A percentile compares a stretch with the other conserved stretches of the same genome.
phyloP scores from a whole-genome alignment of 2,113 vertebrate genomes.

The Lagenorhynchus albirostris region DNA sequence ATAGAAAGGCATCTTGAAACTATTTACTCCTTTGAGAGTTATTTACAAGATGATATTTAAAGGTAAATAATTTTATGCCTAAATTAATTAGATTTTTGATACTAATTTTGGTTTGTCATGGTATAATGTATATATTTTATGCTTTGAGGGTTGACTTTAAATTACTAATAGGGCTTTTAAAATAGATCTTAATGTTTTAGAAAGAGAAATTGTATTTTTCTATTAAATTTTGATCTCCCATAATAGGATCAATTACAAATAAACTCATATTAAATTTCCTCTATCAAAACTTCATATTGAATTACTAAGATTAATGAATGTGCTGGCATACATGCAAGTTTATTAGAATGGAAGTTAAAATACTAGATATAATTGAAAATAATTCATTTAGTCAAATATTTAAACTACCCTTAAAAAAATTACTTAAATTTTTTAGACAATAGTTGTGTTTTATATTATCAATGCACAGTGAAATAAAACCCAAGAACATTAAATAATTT shows the following conservation, averaged over 20 bases:
- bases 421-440: background rate
- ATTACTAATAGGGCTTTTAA: background rate
- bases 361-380: background rate
- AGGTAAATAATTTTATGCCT: background rate
- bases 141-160: background rate
- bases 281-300: background rate
- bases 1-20: background rate
- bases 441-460: background rate
- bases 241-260: background rate
- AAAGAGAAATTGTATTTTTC: background rate
- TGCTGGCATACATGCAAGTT: background rate
- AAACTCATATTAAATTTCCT: background rate
- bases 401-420: background rate
- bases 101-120: background rate
- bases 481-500: background rate
- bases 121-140: background rate
- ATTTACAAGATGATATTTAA: background rate
- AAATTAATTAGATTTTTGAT: background rate
- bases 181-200: background rate
- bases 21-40: background rate
- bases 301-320: background rate
- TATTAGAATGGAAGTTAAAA: background rate
- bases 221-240: background rate
- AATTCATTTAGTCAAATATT: background rate
- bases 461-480: background rate